phyloP scores from a whole-genome alignment of 2,888 invertebrate genomes.

The Bugulina stolonifera region DNA sequence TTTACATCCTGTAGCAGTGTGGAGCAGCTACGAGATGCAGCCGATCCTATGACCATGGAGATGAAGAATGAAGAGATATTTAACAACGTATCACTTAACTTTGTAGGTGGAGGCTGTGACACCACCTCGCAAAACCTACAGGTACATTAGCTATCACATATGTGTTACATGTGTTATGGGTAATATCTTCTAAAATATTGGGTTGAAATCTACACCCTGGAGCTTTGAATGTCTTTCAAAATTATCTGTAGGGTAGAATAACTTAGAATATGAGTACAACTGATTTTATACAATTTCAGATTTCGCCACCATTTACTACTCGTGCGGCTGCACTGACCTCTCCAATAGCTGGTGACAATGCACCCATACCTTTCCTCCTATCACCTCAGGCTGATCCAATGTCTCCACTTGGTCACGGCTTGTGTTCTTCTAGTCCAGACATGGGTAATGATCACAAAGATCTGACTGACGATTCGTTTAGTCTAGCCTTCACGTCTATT shows the following conservation, averaged over 20 bases:
- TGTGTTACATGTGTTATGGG: no score
- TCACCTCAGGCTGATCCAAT: not conserved
- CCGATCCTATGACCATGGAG: not conserved
- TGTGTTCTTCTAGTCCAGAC: constrained; percentile 15
- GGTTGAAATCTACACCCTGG: no score
- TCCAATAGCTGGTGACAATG: not conserved
- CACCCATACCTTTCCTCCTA: constrained; percentile 10
- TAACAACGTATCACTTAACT: not conserved
- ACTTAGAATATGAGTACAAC: no score
- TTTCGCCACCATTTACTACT: not conserved
- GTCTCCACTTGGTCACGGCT: not conserved
- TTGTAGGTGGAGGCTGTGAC: not conserved
- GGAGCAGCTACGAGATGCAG: not conserved
- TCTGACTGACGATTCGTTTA: not conserved
- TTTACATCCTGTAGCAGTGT: not conserved
- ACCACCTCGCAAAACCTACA: not conserved
- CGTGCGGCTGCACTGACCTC: not conserved
- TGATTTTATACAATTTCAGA: no score
- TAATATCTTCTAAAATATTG: no score
- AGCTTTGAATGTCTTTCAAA: no score
- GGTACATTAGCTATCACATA: no score
- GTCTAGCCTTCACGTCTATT: constrained; percentile 8
- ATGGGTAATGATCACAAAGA: not conserved
- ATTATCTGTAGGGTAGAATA: no score
- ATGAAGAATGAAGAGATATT: not conserved